Base-by-base conservation (phyloP, 2,797 vertebrate species). In the Enteromius trimaculatus region DNA sequence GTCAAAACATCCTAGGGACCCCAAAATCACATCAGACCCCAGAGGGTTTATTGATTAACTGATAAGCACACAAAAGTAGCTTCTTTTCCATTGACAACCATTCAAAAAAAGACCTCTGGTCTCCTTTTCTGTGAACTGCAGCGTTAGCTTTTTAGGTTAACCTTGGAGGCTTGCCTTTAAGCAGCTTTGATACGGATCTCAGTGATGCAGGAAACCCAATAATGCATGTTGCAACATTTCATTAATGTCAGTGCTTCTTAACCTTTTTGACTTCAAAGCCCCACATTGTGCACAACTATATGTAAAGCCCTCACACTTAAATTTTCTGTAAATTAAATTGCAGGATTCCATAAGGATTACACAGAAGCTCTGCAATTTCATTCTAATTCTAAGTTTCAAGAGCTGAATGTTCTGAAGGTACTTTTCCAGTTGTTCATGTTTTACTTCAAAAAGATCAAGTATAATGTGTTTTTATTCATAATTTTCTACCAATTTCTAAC, bases 211-310 rank as follows among this genome's bases (percentile, higher is more conserved):
- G 34, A 70, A 44, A 44, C 6, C n/a, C 66, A 69, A 44, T 69
- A 69, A 69, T 44, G n/a, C n/a, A 23, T 70, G 39, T n/a, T 70
- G 11, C 21, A 23, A 69, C 37, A 69, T 69, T 69, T 69, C 37
- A 69, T 42, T 44, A 69, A 42, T 42, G 39, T 69, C 11, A 42
- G 37, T 23, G 37, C 37, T 42, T 69, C 21, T 42, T n/a, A 69
- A 42, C 21, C 37, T 42, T 69, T 42, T 23, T 23, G 13, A 69
- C 21, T 26, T 13, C 39, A 44, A 44, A 6, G 39, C 17, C 10
- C 37, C 58, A 31, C 31, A 66, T 11, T 37, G 31, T 37, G 17
- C 17, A 5, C 3, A 21, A 37, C 11, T 42, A 69, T 42, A 69
- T 39, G 9, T 37, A 37, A 66, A 66, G 4, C 31, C 31, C 9